These are phyloP conservation scores for Microplitis deprimator DNA, from an alignment of 2,888 invertebrate genomes.

Conservation along the genomic window DNA sequence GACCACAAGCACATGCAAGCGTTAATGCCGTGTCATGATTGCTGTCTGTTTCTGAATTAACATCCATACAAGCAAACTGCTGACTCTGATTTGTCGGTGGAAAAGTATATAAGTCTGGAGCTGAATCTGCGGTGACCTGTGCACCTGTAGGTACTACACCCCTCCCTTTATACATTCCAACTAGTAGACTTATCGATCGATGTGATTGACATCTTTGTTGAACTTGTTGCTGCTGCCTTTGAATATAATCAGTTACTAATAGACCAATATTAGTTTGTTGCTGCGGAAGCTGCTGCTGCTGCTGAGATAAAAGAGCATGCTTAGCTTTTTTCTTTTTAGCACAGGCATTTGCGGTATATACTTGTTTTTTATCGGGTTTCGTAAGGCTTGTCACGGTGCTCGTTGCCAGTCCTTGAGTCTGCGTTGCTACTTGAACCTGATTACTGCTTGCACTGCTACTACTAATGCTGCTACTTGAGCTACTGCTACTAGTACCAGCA, in stretches of 20 bases:
- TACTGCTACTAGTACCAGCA: constrained; percentile 35
- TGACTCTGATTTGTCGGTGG: constrained; percentile 63
- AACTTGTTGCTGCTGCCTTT: constrained; percentile 57
- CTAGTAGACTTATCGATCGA: constrained; percentile 68
- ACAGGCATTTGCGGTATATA: constrained; percentile 61
- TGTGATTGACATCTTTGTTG: constrained; percentile 73
- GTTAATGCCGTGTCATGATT: constrained; percentile 99
- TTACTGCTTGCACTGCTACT: constrained; percentile 55
- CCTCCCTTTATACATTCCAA: constrained; percentile 56
- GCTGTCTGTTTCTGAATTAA: constrained; percentile 98
- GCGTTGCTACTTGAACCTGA: constrained; percentile 78
- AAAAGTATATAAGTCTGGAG: constrained; percentile 18
- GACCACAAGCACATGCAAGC: constrained; percentile 96
- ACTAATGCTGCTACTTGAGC: constrained; percentile 41
- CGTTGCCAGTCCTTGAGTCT: constrained; percentile 73
- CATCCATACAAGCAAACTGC: constrained; percentile 86
- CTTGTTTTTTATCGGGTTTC: constrained; percentile 65
- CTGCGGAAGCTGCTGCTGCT: constrained; percentile 49
- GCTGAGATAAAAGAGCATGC: constrained; percentile 64
- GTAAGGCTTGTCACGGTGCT: constrained; percentile 45
- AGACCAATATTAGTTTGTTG: constrained; percentile 26
- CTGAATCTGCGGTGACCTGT: constrained; percentile 34
- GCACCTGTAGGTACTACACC: constrained; percentile 57
- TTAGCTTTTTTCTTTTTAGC: constrained; percentile 70
- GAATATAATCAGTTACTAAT: constrained; percentile 44